Conservation (phyloP, 2,888 invertebrate genomes). For the Drosophila anceps region DNA sequence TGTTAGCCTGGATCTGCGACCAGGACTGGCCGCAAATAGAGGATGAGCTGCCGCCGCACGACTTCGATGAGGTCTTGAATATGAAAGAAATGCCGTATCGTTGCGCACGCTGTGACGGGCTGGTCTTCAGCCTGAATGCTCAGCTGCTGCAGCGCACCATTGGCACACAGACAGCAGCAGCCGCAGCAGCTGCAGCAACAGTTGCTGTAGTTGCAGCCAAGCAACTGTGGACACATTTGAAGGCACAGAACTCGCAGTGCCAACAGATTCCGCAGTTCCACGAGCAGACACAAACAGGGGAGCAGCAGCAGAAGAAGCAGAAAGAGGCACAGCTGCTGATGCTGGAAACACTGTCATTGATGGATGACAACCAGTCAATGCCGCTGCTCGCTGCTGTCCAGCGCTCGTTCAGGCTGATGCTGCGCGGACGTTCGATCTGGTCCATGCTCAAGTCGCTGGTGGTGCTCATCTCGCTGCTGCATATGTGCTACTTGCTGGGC, state of each 20-base stretch:
- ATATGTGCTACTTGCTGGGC: constrained; percentile 16
- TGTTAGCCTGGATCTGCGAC: constrained; percentile 23
- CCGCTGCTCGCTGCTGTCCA: neutral
- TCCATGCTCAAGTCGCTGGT: constrained; percentile 19
- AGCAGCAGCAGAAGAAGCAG: neutral
- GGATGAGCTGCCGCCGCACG: constrained; percentile 45
- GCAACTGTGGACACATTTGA: neutral
- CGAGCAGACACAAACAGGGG: neutral
- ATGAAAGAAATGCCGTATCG: neutral
- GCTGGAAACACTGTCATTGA: neutral
- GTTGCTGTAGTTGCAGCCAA: no score
- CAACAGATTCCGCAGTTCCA: neutral
- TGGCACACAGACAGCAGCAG: constrained; percentile 17
- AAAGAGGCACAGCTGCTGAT: neutral
- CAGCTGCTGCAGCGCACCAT: constrained; percentile 1
- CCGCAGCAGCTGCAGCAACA: neutral
- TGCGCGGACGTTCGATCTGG: constrained; percentile 15
- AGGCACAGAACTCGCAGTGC: neutral
- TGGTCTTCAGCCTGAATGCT: constrained; percentile 14
- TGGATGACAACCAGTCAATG: neutral
- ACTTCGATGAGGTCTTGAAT: constrained; percentile 34
- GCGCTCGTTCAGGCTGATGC: neutral
- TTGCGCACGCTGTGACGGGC: neutral
- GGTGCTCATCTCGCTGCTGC: constrained; percentile 19
- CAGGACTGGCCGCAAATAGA: constrained; percentile 30